phyloP scores from a whole-genome alignment of 1,140 invertebrate genomes.

The Diprion similis region DNA sequence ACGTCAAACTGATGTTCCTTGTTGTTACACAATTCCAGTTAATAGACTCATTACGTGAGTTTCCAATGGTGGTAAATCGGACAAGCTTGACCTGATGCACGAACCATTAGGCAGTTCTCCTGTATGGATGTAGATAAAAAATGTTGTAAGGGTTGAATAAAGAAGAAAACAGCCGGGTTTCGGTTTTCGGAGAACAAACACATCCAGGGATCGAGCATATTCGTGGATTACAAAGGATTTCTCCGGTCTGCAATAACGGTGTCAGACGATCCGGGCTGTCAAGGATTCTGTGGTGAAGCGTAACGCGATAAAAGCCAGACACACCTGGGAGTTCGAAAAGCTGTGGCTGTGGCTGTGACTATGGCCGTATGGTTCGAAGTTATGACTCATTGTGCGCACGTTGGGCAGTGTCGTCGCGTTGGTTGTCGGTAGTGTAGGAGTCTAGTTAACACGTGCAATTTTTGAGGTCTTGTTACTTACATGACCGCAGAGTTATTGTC shows the following conservation, averaged over 20 bases:
- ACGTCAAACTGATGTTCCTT: too few species aligned
- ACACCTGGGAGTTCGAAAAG: constrained; percentile 5
- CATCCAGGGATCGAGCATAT: too few species aligned
- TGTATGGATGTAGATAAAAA: too few species aligned
- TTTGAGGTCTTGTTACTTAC: neutral
- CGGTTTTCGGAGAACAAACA: too few species aligned
- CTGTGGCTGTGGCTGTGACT: neutral
- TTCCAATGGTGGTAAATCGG: too few species aligned
- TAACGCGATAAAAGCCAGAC: neutral
- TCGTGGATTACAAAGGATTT: neutral
- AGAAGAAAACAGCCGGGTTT: neutral
- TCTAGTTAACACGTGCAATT: neutral
- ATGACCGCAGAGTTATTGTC: neutral
- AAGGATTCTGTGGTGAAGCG: constrained; percentile 1
- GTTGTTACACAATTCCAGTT: too few species aligned
- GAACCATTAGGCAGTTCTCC: too few species aligned
- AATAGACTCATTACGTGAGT: too few species aligned
- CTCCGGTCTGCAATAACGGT: neutral
- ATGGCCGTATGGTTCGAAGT: neutral
- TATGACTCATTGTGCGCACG: neutral
- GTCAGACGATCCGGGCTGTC: constrained; percentile 1
- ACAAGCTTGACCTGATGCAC: too few species aligned
- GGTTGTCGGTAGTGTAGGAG: neutral
- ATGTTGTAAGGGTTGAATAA: too few species aligned
- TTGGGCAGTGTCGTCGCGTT: neutral